Evolutionary conservation across 2,113 vertebrate species (phyloP), one percentile per base, ranked within the genome.

Genomic region (Uropsilus gracilis): DNA sequence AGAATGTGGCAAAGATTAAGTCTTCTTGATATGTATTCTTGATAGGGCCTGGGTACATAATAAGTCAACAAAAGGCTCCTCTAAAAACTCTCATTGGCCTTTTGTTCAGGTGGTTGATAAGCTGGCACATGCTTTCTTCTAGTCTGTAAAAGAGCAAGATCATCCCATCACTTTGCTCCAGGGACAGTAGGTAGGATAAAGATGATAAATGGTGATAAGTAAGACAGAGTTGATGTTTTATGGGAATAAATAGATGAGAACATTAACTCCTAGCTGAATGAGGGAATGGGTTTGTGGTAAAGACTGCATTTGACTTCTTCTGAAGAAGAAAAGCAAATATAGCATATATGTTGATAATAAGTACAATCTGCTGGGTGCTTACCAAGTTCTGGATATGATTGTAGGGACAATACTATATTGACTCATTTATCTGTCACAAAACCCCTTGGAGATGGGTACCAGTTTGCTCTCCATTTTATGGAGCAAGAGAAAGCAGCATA

Each of bases 1-100:
- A 55, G 5, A 81, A n/a, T 64, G n/a, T 46, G 64, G 50, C 59
- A 76, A 81, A 85, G 46, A 76, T 93, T 84, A 71, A 91, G 55
- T n/a, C n/a, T n/a, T n/a, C n/a, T n/a, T n/a, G n/a, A n/a, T n/a
- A n/a, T 85, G 42, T 42, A 86, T 59, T 92, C 22, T 78, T 46
- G 30, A 68, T 20, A 48, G 3, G 30, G 12, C 44, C n/a, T 75
- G 16, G 24, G 16, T 76, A 44, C 42, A 26, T 4, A 80, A 37
- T 48, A 57, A 95, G 9, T 26, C 46, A 39, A 93, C 4, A 76
- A 64, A 39, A 3, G 0, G 20, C 42, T 85, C 50, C 30, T 78
- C 72, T 90, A 61, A 68, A 90, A 86, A 77, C 24, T 16, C 10
- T 18, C 3, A 12, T 89, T 48, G 3, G 71, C 6, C 6, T 46